Evolutionary conservation across 2,888 invertebrate species (phyloP).

Genomic region (Aromia moschata): DNA sequence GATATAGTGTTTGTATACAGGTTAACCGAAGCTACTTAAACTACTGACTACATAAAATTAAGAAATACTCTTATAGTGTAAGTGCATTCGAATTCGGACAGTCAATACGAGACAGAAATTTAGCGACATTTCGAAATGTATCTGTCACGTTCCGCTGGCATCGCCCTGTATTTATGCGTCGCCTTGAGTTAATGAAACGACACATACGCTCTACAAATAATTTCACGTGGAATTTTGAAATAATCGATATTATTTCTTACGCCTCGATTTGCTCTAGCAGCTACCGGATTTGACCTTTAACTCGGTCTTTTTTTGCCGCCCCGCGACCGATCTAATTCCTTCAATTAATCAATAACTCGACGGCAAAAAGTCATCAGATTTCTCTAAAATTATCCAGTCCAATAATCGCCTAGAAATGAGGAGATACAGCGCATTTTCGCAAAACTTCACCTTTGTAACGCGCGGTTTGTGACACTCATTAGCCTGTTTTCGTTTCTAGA

Average conservation of each 20-base stretch:
- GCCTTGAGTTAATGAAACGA: background rate
- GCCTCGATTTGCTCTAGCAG: conserved; percentile 20
- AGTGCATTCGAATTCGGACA: too few relatives aligned
- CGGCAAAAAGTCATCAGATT: conserved; percentile 24
- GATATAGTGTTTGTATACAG: too few relatives aligned
- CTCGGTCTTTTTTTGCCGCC: conserved; percentile 20
- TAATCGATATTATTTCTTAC: conserved; percentile 11
- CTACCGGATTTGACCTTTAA: conserved; percentile 21
- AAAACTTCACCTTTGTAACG: conserved; percentile 20
- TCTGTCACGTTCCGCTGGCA: too few relatives aligned
- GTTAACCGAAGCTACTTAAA: too few relatives aligned
- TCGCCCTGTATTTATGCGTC: too few relatives aligned
- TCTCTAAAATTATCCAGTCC: conserved; percentile 29
- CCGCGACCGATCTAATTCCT: conserved; percentile 21
- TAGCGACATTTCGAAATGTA: too few relatives aligned
- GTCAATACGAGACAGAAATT: too few relatives aligned
- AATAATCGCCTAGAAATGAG: conserved; percentile 26
- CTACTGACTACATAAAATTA: too few relatives aligned
- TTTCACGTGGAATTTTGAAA: conserved; percentile 16
- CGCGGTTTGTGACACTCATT: conserved; percentile 44
- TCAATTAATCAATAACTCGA: conserved; percentile 29
- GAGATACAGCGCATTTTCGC: conserved; percentile 20
- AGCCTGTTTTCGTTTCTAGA: conserved; percentile 47
- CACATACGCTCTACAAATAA: conserved; percentile 1
- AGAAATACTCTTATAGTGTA: too few relatives aligned